Evolutionary conservation across 2,797 vertebrate species (phyloP).

Genomic region (Onychomys leucogaster): DNA sequence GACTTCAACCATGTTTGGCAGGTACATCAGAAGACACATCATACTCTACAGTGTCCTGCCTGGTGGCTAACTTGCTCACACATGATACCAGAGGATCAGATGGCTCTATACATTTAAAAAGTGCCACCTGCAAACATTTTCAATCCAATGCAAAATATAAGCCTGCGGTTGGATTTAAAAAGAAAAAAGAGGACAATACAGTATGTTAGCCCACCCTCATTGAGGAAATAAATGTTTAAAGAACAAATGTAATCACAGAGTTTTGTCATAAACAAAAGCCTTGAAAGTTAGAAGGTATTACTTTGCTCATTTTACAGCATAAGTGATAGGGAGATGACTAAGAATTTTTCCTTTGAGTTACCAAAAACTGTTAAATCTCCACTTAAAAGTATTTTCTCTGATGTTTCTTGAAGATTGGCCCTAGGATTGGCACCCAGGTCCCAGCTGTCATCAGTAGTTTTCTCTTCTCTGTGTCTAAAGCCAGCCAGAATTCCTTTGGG

Average conservation of each 20-base stretch:
- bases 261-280: background rate
- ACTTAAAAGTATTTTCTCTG: constrained; percentile 44
- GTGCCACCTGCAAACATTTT: background rate
- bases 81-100: background rate
- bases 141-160: constrained; percentile 30
- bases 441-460: background rate
- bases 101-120: background rate
- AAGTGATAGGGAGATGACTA: background rate
- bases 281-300: background rate
- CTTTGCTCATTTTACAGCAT: constrained; percentile 14
- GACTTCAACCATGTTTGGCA: constrained; percentile 23
- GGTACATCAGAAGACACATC: constrained; percentile 41
- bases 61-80: constrained; percentile 45
- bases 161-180: background rate
- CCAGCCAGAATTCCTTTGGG: constrained; percentile 48
- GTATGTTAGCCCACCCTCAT: background rate
- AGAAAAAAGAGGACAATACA: background rate
- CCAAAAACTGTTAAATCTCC: constrained; percentile 24
- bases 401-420: background rate
- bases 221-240: background rate
- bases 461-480: constrained; percentile 5
- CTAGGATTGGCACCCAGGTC: background rate
- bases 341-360: constrained; percentile 38
- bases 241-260: constrained; percentile 35
- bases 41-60: background rate